These are phyloP conservation scores for Drosophila nebulosa DNA, from an alignment of 1,140 invertebrate genomes.

Conservation along the genomic window DNA sequence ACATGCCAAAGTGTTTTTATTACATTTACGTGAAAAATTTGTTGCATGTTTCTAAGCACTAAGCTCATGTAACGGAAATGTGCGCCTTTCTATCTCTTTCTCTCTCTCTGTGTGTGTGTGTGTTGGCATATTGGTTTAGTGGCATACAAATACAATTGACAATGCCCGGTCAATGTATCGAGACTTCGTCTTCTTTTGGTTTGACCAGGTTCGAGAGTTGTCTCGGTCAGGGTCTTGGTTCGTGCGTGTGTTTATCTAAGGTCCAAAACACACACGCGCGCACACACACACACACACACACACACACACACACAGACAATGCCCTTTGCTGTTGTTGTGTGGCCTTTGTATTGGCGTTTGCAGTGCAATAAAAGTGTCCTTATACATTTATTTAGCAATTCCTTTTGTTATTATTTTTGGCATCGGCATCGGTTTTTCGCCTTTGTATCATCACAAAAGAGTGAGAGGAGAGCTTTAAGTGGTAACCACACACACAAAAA, in stretches of 20 bases:
- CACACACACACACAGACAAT: conserved; percentile 32
- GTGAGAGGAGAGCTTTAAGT: conserved; percentile 60
- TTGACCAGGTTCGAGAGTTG: neutral
- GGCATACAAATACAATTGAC: conserved; percentile 53
- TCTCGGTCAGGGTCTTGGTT: neutral
- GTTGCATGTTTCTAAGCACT: conserved; percentile 61
- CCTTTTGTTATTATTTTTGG: conserved; percentile 75
- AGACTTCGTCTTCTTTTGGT: neutral
- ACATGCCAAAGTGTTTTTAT: conserved; percentile 76
- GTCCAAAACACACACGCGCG: conserved; percentile 32
- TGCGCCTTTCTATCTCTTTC: neutral
- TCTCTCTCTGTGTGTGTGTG: conserved; percentile 9
- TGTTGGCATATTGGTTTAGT: conserved; percentile 48
- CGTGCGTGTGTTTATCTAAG: conserved; percentile 71
- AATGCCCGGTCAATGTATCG: conserved; percentile 13
- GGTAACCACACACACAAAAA: conserved; percentile 27
- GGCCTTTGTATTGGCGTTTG: conserved; percentile 54
- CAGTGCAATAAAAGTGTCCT: conserved; percentile 77
- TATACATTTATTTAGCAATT: conserved; percentile 78
- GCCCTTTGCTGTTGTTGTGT: conserved; percentile 69
- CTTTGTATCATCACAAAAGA: conserved; percentile 6
- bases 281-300: neutral
- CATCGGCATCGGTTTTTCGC: conserved; percentile 42
- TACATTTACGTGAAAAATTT: conserved; percentile 80
- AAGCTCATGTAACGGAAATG: conserved; percentile 57